phyloP scores from a whole-genome alignment of 2,113 vertebrate species.

The Deroptyus accipitrinus region DNA sequence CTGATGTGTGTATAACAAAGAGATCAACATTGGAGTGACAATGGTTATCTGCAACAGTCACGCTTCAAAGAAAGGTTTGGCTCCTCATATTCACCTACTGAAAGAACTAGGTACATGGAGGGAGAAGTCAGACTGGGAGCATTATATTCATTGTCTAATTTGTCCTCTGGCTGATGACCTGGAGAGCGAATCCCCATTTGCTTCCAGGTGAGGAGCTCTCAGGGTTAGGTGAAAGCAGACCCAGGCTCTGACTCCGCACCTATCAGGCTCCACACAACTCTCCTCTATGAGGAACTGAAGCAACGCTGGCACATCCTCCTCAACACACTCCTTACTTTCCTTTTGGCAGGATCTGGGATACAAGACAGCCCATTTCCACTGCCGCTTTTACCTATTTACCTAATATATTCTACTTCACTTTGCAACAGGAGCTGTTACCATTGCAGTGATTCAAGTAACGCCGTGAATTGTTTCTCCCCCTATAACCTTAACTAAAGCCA shows the following conservation, averaged over 20 bases:
- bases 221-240: not conserved
- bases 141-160: fast-evolving
- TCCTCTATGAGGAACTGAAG: not conserved
- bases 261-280: not conserved
- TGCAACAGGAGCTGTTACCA: not conserved
- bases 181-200: not conserved
- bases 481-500: not conserved
- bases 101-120: not conserved
- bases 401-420: too few relatives aligned
- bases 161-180: not conserved
- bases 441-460: not conserved
- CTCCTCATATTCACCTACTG: not conserved
- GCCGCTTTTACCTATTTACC: not conserved
- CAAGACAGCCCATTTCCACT: not conserved
- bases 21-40: not conserved
- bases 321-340: not conserved
- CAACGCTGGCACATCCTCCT: not conserved
- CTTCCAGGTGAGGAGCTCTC: not conserved
- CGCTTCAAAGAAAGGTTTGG: not conserved
- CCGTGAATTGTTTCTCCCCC: not conserved
- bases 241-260: too few relatives aligned
- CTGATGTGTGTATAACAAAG: not conserved
- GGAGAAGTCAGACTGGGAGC: not conserved
- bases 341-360: not conserved
- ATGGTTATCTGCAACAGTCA: not conserved